Evolutionary conservation across 1,140 invertebrate species (phyloP), one percentile per base, ranked within the genome.

Genomic region (Mizuhopecten yessoensis): DNA sequence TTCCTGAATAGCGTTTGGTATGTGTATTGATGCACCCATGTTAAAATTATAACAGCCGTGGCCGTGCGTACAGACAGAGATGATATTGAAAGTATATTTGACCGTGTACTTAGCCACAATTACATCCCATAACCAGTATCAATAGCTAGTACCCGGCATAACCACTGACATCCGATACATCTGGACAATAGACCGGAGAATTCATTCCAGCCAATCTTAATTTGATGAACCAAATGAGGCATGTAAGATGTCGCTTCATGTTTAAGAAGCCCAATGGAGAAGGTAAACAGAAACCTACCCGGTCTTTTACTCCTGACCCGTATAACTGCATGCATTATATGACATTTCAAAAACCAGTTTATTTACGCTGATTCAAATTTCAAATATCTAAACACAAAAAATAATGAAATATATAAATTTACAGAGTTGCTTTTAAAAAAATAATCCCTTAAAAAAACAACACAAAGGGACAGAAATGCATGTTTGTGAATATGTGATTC

Each of bases 131-230:
- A 75, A 75, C 57, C n/a, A n/a, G 57, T 75, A 29, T 23, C n/a
- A 75, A 75, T 75, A 75, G 57, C 57, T 75, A 75, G 57, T 29
- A 29, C 57, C 57, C 57, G 1, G 23, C n/a, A 75, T 75, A 29
- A 75, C 2, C 9, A 7, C 23, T 75, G 57, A 75, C 57, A 75
- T n/a, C 23, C n/a, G 57, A 75, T 75, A 75, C 57, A 75, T 75
- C 17, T 75, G 57, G 57, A 75, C 57, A 75, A 75, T 75, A n/a
- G 57, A 29, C 57, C 57, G 57, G 57, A 75, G 57, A 75, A 75
- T 75, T 75, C 57, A 75, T 75, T 75, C 57, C 57, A 75, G 57
- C 57, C 57, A 75, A 75, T 75, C 17, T 75, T 75, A 75, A 75
- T 75, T 75, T 75, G 57, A 75, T 75, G n/a, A 29, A 75, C 23